These are phyloP conservation scores for Climacteris rufus DNA, from an alignment of 2,113 vertebrate species.

Conservation along the genomic window DNA sequence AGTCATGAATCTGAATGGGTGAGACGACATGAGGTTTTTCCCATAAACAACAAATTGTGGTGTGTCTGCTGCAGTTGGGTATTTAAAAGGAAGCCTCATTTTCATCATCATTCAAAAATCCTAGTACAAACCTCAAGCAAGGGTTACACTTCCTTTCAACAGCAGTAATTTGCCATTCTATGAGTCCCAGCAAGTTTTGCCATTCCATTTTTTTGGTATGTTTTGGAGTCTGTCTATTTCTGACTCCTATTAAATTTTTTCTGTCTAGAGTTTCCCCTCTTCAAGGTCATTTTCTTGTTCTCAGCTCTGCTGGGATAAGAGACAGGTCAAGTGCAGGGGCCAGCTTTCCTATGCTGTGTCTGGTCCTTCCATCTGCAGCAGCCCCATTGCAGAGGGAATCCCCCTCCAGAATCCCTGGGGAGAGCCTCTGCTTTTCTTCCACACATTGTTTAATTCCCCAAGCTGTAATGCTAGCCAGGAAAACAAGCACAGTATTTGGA, in stretches of 20 bases:
- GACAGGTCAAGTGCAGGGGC: neutral
- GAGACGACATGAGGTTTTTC: neutral
- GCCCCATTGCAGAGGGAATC: neutral
- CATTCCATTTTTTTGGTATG: neutral
- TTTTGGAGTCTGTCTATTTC: neutral
- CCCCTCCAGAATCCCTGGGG: neutral
- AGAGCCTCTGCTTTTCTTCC: neutral
- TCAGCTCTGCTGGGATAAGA: neutral
- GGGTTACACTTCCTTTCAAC: neutral
- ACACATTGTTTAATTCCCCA: neutral
- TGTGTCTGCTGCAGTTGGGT: neutral
- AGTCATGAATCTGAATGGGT: neutral
- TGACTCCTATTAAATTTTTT: neutral
- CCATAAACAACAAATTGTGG: fast-evolving
- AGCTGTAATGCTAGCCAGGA: neutral
- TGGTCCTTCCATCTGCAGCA: neutral
- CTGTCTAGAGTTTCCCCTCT: neutral
- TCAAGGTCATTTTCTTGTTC: neutral
- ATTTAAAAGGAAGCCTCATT: neutral
- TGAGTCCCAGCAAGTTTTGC: neutral
- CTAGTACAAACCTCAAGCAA: neutral
- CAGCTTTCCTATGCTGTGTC: neutral
- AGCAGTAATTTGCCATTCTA: neutral
- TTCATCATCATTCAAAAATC: neutral
- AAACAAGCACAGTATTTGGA: neutral